A percentile compares a stretch with the other conserved stretches of the same genome.
Evolutionary conservation across 2,113 vertebrate genomes (phyloP).

Genomic region (Tragelaphus strepsiceros): DNA sequence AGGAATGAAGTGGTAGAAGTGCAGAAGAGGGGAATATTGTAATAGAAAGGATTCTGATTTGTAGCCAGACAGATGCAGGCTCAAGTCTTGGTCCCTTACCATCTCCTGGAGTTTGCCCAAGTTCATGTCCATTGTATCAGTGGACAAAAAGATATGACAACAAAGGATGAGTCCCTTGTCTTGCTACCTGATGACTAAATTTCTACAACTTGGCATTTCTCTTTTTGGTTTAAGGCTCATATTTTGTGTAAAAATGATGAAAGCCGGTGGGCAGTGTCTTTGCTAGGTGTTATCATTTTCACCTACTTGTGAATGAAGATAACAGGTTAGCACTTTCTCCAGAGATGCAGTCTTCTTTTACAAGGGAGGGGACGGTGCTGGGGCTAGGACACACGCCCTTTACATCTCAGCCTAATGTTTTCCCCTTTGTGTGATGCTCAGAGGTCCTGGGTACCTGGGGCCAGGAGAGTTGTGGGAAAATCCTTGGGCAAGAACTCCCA

Average conservation of each 20-base stretch:
- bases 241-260: constrained; percentile 16
- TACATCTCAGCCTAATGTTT: background rate
- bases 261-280: background rate
- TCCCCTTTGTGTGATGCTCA: background rate
- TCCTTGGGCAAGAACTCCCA: background rate
- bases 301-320: background rate
- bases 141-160: background rate
- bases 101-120: background rate
- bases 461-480: background rate
- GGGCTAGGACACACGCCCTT: background rate
- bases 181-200: background rate
- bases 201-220: background rate
- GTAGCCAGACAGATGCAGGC: background rate
- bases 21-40: no score
- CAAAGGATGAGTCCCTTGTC: background rate
- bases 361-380: background rate
- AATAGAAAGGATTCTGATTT: background rate
- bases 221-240: background rate
- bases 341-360: background rate
- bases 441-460: background rate
- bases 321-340: background rate
- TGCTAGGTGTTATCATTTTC: background rate
- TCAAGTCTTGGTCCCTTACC: background rate
- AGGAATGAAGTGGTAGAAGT: background rate
- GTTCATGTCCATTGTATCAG: background rate